Base-by-base conservation (phyloP, 37 sponge, comb jelly and placozoan genomes). In the Crambe crambe region DNA sequence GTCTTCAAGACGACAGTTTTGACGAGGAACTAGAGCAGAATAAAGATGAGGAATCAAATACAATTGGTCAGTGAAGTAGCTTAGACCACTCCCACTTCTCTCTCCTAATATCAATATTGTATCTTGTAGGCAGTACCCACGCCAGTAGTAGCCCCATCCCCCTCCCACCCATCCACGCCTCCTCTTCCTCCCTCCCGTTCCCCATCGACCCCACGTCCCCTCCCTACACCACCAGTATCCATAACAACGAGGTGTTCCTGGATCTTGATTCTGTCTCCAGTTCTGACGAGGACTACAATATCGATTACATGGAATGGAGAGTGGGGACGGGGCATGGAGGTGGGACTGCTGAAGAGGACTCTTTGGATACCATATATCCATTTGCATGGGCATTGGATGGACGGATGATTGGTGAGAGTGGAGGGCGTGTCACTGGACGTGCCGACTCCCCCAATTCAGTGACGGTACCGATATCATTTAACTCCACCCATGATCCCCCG, bases 331-430 rank as follows among this genome's bases (percentile, higher is more conserved):
- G n/a, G n/a, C 6, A 15, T 26, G 71, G 44, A 42, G 71, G 71
- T 10, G 69, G 38, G 3, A 3, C 29, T 37, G 2, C 76, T 31
- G 76, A 60, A 1, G 76, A 58, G 17, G 62, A 60, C 41, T 37
- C 12, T 18, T 56, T 65, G 5, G 90, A 77, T n/a, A 65, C 72
- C 4, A 85, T 88, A 0, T 88, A 93, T 56, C 90, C 90, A 27
- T 85, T 74, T 82, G 89, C 94, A 12, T 93, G 94, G 94, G 94
- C 94, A 22, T 79, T 93, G 37, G 94, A 93, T 70, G 94, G 90
- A 22, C 42, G 94, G 54, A 85, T 78, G 43, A 81, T 93, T 21
- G 90, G 90, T 26, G 94, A 88, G 70, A 72, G 58, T 36, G 78
- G 58, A 2, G 64, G 15, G 44, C 37, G 31, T 21, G 17, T 35